Evolutionary conservation across 2,113 vertebrate species (phyloP), one percentile per base, ranked within the genome.

Genomic region (Myotis brandtii): DNA sequence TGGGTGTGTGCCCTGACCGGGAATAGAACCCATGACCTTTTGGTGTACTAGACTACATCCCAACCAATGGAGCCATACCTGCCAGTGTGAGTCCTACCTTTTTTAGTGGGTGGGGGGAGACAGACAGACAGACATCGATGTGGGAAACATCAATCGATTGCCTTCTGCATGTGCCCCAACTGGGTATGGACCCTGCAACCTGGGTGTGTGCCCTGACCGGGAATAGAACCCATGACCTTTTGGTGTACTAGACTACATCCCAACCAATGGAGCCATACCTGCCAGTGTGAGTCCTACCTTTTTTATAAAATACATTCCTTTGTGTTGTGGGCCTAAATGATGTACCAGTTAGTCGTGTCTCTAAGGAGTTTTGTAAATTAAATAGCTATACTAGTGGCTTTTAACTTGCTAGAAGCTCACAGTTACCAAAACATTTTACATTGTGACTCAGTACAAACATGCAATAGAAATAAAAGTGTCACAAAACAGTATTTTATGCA

Each of bases 361-460:
- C 14, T 64, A 3, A 69, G 52, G 43, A 75, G 54, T 95, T 94
- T 93, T 91, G 25, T 54, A 94, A 81, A 59, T 89, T 93, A 80
- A 86, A 66, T 27, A 87, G 27, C 32, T 62, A 37, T 59, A 50
- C 27, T 80, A 67, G 9, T 69, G 20, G 34, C 62, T 86, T 96
- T 93, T 70, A 90, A 88, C 54, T 92, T 92, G 23, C 8, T 89
- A 34, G 67, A 62, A 85, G 30, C 30, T 50, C 66, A 79, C 4
- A 91, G 72, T 94, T 92, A 85, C 18, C 86, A 75, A 93, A 75
- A 72, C 54, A 59, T 81, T 93, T 90, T 91, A 75, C 21, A n/a
- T 43, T 89, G 32, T 93, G 30, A 40, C 20, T 25, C 6, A 69
- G 16, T 89, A 40, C 16, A 96, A 32, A 86, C 34, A 88, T 3